These are phyloP conservation scores for Amphiprion ocellaris DNA, from an alignment of 2,113 vertebrate species.

Conservation along the genomic window DNA sequence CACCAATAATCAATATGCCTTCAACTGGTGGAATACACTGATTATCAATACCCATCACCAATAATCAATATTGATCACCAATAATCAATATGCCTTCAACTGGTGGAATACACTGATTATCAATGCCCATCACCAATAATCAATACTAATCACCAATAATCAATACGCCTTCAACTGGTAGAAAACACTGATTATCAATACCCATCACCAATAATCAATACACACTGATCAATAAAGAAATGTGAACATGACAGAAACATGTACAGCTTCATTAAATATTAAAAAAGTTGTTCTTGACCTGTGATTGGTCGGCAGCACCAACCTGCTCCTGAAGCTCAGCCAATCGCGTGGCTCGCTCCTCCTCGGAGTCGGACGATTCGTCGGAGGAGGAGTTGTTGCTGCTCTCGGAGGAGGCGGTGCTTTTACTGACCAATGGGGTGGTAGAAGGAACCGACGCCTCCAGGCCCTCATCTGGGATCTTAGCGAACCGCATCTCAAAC, in stretches of 20 bases:
- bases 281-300: conserved; percentile 79
- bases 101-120: too few species aligned
- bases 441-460: conserved; percentile 86
- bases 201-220: neutral
- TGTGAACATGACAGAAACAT: conserved; percentile 15
- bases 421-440: conserved; percentile 91
- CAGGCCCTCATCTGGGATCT: conserved; percentile 95
- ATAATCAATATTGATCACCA: too few species aligned
- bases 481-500: conserved; percentile 99
- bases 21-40: too few species aligned
- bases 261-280: conserved; percentile 25
- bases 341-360: conserved; percentile 95
- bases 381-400: conserved; percentile 93
- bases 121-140: neutral
- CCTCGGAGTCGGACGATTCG: conserved; percentile 96
- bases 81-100: too few species aligned
- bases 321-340: conserved; percentile 99
- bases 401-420: conserved; percentile 94
- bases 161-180: too few species aligned
- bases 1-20: too few species aligned
- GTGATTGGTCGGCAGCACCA: conserved; percentile 83
- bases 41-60: neutral
- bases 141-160: too few species aligned
- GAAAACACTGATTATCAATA: too few species aligned
- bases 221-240: neutral